Evolutionary conservation across 2,113 vertebrate species (phyloP).

Genomic region (Hemibagrus wyckioides): DNA sequence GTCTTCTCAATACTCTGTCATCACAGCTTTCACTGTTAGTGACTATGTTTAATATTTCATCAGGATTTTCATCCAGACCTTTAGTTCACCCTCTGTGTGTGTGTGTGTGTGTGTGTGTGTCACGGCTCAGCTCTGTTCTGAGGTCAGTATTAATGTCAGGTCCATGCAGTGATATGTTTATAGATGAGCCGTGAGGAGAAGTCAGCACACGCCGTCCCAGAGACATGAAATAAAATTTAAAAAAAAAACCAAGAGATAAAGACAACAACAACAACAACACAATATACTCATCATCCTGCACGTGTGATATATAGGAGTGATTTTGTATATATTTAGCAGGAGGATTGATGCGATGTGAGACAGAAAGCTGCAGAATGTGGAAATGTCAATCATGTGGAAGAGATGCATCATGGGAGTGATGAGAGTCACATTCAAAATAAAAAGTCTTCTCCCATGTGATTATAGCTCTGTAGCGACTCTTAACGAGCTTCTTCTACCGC

Average conservation of each 20-base stretch:
- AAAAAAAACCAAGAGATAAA: background rate
- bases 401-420: slow-evolving; percentile 1
- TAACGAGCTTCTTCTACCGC: background rate
- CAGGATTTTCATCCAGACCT: background rate
- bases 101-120: background rate
- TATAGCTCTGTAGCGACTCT: background rate
- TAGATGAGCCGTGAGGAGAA: background rate
- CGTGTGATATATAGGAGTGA: background rate
- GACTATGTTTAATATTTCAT: background rate
- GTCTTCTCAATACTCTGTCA: no score
- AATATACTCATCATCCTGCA: background rate
- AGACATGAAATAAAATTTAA: background rate
- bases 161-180: background rate
- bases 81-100: background rate
- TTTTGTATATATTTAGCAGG: background rate
- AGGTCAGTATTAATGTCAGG: background rate
- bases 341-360: background rate
- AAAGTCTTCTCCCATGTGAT: background rate
- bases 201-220: background rate
- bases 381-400: slow-evolving; percentile 7
- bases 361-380: background rate
- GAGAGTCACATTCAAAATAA: background rate
- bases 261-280: background rate
- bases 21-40: background rate
- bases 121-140: background rate